A percentile compares a stretch with the other conserved stretches of the same genome.
Evolutionary conservation across 2,888 invertebrate genomes (phyloP).

Genomic region (Xanthorhoe designata): DNA sequence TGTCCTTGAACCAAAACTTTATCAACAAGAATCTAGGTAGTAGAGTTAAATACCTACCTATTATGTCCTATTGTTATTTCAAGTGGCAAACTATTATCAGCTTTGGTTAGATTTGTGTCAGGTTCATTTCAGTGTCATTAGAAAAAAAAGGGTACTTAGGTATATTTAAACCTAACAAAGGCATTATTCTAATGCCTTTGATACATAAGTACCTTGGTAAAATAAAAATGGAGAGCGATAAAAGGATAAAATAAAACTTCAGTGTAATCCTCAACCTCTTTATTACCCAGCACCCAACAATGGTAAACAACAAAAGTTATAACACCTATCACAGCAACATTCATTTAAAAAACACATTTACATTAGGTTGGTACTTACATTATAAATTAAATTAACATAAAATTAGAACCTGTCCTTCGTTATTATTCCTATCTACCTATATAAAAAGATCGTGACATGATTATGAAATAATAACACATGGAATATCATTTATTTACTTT

Average conservation of each 20-base stretch:
- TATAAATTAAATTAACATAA: background rate
- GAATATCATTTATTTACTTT: background rate
- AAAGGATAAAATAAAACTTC: conserved; percentile 15
- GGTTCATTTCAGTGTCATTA: too few species aligned
- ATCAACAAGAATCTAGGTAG: conserved; percentile 22
- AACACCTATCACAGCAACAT: conserved; percentile 76
- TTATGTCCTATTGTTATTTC: conserved; percentile 11
- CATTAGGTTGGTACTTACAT: background rate
- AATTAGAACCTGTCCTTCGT: background rate
- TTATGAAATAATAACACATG: background rate
- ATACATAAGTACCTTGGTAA: background rate
- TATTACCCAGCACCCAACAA: conserved; percentile 76
- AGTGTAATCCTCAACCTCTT: conserved; percentile 69
- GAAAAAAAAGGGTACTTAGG: too few species aligned
- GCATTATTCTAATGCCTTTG: too few species aligned
- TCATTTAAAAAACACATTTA: conserved; percentile 17
- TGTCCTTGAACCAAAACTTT: conserved; percentile 31
- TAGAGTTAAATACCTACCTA: too few species aligned
- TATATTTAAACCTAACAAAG: too few species aligned
- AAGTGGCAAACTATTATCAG: conserved; percentile 11
- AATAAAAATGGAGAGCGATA: background rate
- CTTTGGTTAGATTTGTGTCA: background rate
- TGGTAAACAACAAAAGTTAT: conserved; percentile 61
- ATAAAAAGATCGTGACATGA: too few species aligned
- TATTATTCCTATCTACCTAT: too few species aligned